A percentile compares a stretch with the other conserved stretches of the same genome.
phyloP scores from a whole-genome alignment of 1,140 invertebrate genomes.

The Sarcophaga peregrina region DNA sequence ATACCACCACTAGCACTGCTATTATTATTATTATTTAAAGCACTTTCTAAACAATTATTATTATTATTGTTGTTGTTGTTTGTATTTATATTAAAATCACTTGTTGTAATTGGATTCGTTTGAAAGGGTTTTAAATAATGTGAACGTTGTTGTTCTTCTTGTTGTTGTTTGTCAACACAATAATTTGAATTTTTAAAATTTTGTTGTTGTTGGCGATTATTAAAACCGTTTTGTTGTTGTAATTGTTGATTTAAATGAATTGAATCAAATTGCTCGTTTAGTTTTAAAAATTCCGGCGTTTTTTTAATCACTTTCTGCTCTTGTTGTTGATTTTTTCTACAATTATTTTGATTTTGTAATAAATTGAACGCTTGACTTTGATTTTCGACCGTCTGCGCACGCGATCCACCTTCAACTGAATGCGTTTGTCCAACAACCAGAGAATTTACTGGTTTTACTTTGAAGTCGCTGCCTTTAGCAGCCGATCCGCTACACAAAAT shows the following conservation, averaged over 20 bases:
- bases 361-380: constrained; percentile 18
- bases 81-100: constrained; percentile 26
- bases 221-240: constrained; percentile 35
- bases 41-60: not conserved
- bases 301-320: not conserved
- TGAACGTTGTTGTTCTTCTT: constrained; percentile 50
- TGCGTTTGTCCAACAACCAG: constrained; percentile 44
- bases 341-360: constrained; percentile 6
- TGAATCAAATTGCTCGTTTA: constrained; percentile 29
- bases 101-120: constrained; percentile 23
- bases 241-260: constrained; percentile 25
- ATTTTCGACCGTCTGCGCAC: constrained; percentile 50
- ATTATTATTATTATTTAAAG: constrained; percentile 17
- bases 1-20: constrained; percentile 43
- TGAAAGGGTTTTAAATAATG: constrained; percentile 12
- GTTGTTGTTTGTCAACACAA: constrained; percentile 26
- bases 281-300: constrained; percentile 29
- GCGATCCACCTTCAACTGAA: constrained; percentile 63
- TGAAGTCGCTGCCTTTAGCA: not conserved
- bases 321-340: constrained; percentile 31
- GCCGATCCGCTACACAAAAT: not conserved
- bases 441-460: constrained; percentile 43
- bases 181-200: constrained; percentile 10
- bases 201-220: not conserved
- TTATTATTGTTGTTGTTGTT: constrained; percentile 45